Evolutionary conservation across 2,797 vertebrate genomes (phyloP), one percentile per base, ranked within the genome.

Genomic region (Cynodonichthys magdalenae): DNA sequence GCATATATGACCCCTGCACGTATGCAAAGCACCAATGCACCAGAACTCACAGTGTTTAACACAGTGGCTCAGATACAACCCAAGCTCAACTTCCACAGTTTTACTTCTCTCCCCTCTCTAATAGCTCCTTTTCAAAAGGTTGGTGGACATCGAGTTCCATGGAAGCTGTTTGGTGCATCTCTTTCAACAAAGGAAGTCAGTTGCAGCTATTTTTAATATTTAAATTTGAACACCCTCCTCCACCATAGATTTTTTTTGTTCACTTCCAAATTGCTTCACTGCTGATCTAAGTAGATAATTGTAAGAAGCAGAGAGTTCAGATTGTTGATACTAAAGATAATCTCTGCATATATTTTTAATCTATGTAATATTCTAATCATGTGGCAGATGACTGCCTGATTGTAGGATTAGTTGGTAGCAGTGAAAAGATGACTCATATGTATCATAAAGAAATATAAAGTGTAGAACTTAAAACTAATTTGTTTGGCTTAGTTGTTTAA

Each of bases 281-380:
- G 15, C 42, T 44, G 42, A 44, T 15, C 42, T 44, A 44, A 44
- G 15, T 18, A 8, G 17, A 18, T 41, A 31, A 18, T 34, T 52
- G 28, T 31, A n/a, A 17, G 9, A 34, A n/a, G 17, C 28, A 51
- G 3, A 3, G 15, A 31, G 49, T 17, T 28, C 9, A 29, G 50
- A 17, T 17, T 17, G 1, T 36, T 36, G 34, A 36, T 29, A 17
- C 28, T 52, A 28, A 15, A 29, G 7, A 31, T 52, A 29, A 45
- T 31, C 28, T 9, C 8, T 52, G 48, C 24, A 53, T 53, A 42
- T 20, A 36, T 47, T 41, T 61, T 51, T 7, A 44, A 55, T 55
- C 49, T 18, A 54, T 60, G 45, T 47, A 29, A 48, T 48, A 53
- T 31, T 31, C 8, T 31, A 31, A 45, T 62, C 11, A 36, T 52